These are phyloP conservation scores for Tuta absoluta DNA, from an alignment of 2,888 invertebrate species.

Conservation along the genomic window DNA sequence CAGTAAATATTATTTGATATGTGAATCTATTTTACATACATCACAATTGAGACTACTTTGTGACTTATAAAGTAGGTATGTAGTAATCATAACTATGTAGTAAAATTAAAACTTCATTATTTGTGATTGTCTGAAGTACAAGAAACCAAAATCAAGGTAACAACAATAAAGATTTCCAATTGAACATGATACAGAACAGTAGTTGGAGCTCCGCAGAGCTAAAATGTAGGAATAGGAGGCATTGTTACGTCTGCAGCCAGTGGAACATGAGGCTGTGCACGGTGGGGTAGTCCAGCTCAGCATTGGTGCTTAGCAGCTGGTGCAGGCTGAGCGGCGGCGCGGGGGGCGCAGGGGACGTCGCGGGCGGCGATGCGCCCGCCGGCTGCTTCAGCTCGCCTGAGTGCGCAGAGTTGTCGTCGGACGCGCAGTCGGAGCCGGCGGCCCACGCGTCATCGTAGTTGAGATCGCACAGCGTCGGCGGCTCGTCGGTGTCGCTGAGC, in stretches of 20 bases:
- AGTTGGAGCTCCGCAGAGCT: background rate
- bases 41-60: constrained; percentile 28
- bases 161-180: constrained; percentile 11
- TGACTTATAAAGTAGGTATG: constrained; percentile 35
- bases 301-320: constrained; percentile 70
- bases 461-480: constrained; percentile 71
- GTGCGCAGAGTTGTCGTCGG: constrained; percentile 73
- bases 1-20: constrained; percentile 22
- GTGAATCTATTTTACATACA: constrained; percentile 18
- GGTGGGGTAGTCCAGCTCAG: constrained; percentile 74
- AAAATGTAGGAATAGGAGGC: constrained; percentile 12
- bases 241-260: constrained; percentile 77
- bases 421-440: constrained; percentile 65
- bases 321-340: constrained; percentile 57
- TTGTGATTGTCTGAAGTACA: background rate
- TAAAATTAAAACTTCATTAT: background rate
- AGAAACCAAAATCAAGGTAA: background rate
- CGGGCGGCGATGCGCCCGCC: constrained; percentile 39
- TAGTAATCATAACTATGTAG: background rate
- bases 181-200: constrained; percentile 14
- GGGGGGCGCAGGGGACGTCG: constrained; percentile 41
- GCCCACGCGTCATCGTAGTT: constrained; percentile 67
- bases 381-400: constrained; percentile 58
- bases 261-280: constrained; percentile 79
- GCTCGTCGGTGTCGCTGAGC: constrained; percentile 70